Base-by-base conservation (phyloP, 2,113 vertebrate genomes). In the Pterocles orientalis region DNA sequence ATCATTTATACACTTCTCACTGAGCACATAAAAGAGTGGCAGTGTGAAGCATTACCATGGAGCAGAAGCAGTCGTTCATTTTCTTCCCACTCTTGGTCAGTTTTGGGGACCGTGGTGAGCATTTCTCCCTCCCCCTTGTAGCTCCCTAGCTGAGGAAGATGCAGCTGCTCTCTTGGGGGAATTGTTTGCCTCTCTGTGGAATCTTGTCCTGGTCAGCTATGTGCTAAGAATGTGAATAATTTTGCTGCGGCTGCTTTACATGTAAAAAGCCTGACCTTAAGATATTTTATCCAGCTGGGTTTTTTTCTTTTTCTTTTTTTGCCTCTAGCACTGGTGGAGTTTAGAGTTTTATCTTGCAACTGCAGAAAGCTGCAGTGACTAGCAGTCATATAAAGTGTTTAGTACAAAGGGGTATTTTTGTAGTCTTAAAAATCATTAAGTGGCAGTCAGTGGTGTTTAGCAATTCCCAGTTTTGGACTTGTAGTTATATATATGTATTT, bases 181-280 rank as follows among this genome's bases (percentile, higher is more conserved):
- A 96, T 95, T 97, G 93, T 97, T 97, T 96, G 88, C 76, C 86
- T 94, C 95, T 92, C 88, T 8, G 4, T 90, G 94, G 95, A 97
- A 97, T 96, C 91, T 96, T 80, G 91, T 92, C 86, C 89, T 89
- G 90, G 96, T 96, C 94, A 95, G 86, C 91, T 95, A 95, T 97
- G 97, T 94, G 90, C 86, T 95, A 96, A 97, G 95, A 97, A 97
- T 97, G 94, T 92, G 88, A 98, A 94, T 97, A 92, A 96, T 98
- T 97, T 72, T 97, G 77, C 94, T 92, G 94, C 7, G 83, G 92
- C 95, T 95, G 92, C 93, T 97, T 92, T 96, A 92, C 90, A 89
- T 96, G 88, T 95, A 93, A 95, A 96, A 97, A 94, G 80, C 77
- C 39, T 93, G 95, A 97, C 95, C 93, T 94, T 95, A 88, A 94